A percentile compares a stretch with the other conserved stretches of the same genome.
Conservation (phyloP, 92 coral and sea anemone species). For the Palythoa grandiflora region DNA sequence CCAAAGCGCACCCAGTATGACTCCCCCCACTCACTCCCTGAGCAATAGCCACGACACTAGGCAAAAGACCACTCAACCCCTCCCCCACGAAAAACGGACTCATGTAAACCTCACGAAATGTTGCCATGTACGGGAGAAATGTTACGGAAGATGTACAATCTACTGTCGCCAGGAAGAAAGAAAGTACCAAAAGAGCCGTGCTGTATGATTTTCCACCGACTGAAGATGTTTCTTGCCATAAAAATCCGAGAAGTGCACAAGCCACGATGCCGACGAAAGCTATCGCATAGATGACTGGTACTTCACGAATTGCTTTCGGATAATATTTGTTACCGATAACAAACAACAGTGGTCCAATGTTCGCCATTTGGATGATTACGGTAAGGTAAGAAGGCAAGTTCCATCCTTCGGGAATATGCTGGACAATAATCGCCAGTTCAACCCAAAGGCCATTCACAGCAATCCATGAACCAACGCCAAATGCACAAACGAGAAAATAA, state of each 20-base stretch:
- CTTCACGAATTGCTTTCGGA: constrained; percentile 84
- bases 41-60: constrained; percentile 88
- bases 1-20: constrained; percentile 60
- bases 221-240: constrained; percentile 84
- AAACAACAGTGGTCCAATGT: constrained; percentile 87
- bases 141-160: constrained; percentile 98
- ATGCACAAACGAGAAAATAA: constrained; percentile 82
- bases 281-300: constrained; percentile 71
- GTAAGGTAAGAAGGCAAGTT: constrained; percentile 91
- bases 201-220: constrained; percentile 88
- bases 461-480: constrained; percentile 96
- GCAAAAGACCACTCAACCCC: constrained; percentile 95
- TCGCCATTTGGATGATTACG: constrained; percentile 93
- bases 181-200: constrained; percentile 77
- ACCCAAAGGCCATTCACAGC: constrained; percentile 99
- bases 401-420: constrained; percentile 96
- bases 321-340: constrained; percentile 77
- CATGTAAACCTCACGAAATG: constrained; percentile 79
- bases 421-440: constrained; percentile 94
- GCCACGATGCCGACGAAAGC: constrained; percentile 69
- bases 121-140: constrained; percentile 94
- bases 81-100: constrained; percentile 93
- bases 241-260: constrained; percentile 75
- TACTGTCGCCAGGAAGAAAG: constrained; percentile 85
- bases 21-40: constrained; percentile 88